Conservation (phyloP, 2,113 vertebrate species). For the Paedocypris sp. region DNA sequence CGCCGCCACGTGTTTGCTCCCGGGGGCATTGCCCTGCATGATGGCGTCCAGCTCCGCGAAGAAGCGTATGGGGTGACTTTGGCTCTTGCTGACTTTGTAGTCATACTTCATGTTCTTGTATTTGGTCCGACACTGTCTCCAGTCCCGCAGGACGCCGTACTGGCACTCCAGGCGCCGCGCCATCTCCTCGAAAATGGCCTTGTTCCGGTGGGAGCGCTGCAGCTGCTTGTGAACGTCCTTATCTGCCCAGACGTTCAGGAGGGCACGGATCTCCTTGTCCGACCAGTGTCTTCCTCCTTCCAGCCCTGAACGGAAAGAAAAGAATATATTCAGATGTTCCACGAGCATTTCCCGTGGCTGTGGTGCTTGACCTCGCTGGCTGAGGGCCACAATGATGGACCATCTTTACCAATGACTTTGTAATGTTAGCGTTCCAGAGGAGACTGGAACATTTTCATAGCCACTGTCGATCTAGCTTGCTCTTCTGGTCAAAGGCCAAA, state of each 20-base stretch:
- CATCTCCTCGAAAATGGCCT: slow-evolving; percentile 85
- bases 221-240: slow-evolving; percentile 67
- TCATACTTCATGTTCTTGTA: slow-evolving; percentile 88
- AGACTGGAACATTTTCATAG: too few relatives aligned
- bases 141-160: slow-evolving; percentile 76
- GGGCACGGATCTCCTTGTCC: slow-evolving; percentile 73
- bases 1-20: slow-evolving; percentile 22
- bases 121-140: slow-evolving; percentile 88
- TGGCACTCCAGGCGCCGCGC: slow-evolving; percentile 68
- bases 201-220: slow-evolving; percentile 76
- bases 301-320: slow-evolving; percentile 62
- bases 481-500: too few relatives aligned
- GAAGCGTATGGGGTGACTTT: slow-evolving; percentile 77
- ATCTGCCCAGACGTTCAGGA: slow-evolving; percentile 76
- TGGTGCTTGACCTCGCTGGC: too few relatives aligned
- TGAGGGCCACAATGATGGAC: too few relatives aligned
- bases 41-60: slow-evolving; percentile 78
- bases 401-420: too few relatives aligned
- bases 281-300: slow-evolving; percentile 86
- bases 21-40: slow-evolving; percentile 60
- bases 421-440: too few relatives aligned
- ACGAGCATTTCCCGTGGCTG: too few relatives aligned
- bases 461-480: too few relatives aligned
- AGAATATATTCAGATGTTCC: too few relatives aligned
- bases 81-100: slow-evolving; percentile 71